These are phyloP conservation scores for Andrena dorsata DNA, from an alignment of 2,888 invertebrate genomes.

Conservation along the genomic window DNA sequence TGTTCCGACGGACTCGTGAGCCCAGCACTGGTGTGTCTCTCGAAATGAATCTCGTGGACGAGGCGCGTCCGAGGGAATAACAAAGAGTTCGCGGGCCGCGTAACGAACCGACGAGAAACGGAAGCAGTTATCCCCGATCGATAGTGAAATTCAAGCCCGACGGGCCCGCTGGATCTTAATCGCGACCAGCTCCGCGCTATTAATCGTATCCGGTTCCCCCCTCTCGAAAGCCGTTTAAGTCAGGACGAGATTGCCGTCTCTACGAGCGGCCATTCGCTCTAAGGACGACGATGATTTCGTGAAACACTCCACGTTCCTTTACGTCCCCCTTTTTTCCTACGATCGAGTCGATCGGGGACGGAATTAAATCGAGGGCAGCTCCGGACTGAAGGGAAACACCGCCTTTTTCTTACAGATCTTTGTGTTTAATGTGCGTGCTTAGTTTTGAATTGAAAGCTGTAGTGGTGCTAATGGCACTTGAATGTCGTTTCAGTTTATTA, in stretches of 20 bases:
- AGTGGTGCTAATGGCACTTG: too few species aligned
- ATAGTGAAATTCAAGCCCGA: constrained; percentile 64
- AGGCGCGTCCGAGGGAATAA: constrained; percentile 20
- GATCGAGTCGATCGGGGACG: too few species aligned
- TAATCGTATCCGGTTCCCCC: constrained; percentile 57
- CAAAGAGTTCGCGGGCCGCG: not conserved
- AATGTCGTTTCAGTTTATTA: too few species aligned
- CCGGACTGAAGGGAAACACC: too few species aligned
- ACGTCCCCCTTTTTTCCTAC: not conserved
- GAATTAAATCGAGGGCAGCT: too few species aligned
- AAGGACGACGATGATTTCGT: constrained; percentile 53
- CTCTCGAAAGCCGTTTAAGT: constrained; percentile 49
- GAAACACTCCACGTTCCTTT: constrained; percentile 33
- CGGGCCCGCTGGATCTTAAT: constrained; percentile 61
- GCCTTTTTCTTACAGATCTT: too few species aligned
- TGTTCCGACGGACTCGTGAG: constrained; percentile 1
- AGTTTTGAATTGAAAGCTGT: too few species aligned
- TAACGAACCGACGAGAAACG: constrained; percentile 33
- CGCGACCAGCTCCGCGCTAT: constrained; percentile 52
- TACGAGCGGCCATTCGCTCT: constrained; percentile 43
- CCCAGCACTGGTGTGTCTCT: not conserved
- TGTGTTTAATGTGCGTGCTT: too few species aligned
- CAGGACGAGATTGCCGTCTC: constrained; percentile 47
- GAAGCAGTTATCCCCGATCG: constrained; percentile 55
- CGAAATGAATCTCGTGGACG: constrained; percentile 4